Evolutionary conservation across 2,113 vertebrate species (phyloP).

Genomic region (Hylia prasina): DNA sequence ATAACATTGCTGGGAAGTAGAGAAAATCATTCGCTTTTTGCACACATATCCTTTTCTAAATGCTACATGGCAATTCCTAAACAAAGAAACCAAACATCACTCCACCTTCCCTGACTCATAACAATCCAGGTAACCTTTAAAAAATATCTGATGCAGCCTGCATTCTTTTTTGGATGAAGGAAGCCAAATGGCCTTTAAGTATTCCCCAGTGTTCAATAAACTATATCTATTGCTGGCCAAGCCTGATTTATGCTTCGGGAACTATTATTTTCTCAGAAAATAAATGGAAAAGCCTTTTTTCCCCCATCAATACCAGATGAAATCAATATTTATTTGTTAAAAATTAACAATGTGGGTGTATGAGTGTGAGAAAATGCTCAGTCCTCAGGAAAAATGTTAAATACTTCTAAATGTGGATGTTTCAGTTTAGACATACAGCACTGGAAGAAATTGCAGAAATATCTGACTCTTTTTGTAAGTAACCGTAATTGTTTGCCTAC

Average conservation of each 20-base stretch:
- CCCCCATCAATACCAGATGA: background rate
- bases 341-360: background rate
- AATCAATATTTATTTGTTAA: background rate
- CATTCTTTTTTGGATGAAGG: background rate
- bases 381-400: background rate
- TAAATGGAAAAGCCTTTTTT: background rate
- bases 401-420: background rate
- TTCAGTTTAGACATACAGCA: background rate
- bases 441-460: background rate
- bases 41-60: background rate
- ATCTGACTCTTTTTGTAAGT: background rate
- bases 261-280: background rate
- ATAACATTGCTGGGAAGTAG: background rate
- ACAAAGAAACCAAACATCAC: background rate
- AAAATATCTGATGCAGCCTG: background rate
- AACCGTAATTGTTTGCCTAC: background rate
- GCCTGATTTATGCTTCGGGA: background rate
- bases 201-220: background rate
- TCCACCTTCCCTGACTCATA: background rate
- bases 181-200: background rate
- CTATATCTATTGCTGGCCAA: background rate
- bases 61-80: background rate
- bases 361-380: background rate
- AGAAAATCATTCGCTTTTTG: background rate
- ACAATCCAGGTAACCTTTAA: background rate